phyloP scores from a whole-genome alignment of 2,888 invertebrate species.

The Strigamia crassipes region DNA sequence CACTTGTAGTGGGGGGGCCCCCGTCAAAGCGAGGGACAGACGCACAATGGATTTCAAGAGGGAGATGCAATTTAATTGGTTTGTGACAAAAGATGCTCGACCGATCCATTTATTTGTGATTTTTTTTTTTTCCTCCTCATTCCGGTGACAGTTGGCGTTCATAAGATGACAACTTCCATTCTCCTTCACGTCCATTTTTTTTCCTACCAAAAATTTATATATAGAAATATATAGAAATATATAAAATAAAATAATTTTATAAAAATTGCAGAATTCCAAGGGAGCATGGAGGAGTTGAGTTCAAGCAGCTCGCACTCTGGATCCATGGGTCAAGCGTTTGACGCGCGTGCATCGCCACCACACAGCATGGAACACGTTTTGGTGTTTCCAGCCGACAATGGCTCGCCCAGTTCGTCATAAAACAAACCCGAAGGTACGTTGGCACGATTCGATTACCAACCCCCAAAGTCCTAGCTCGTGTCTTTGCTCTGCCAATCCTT shows the following conservation, averaged over 20 bases:
- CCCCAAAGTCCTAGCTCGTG: not conserved
- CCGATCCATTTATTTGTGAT: conserved; percentile 35
- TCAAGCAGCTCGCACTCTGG: conserved; percentile 77
- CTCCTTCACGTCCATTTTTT: not conserved
- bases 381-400: conserved; percentile 47
- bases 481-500: not conserved
- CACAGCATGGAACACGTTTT: conserved; percentile 49
- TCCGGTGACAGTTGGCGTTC: conserved; percentile 29
- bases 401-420: conserved; percentile 43
- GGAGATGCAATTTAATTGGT: conserved; percentile 35
- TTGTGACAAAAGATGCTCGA: conserved; percentile 32
- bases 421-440: not conserved
- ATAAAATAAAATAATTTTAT: not conserved
- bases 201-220: not conserved
- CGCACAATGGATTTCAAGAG: conserved; percentile 15
- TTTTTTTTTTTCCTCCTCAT: not conserved
- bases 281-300: conserved; percentile 70
- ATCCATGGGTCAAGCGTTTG: conserved; percentile 76
- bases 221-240: not conserved
- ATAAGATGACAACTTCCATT: conserved; percentile 20
- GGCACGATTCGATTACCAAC: conserved; percentile 1
- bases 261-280: conserved; percentile 47
- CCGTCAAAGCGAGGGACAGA: conserved; percentile 15
- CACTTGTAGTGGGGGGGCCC: not conserved
- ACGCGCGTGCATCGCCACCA: conserved; percentile 50